Conservation (phyloP, 2,113 vertebrate genomes). For the Cricetomys ansorgei region DNA sequence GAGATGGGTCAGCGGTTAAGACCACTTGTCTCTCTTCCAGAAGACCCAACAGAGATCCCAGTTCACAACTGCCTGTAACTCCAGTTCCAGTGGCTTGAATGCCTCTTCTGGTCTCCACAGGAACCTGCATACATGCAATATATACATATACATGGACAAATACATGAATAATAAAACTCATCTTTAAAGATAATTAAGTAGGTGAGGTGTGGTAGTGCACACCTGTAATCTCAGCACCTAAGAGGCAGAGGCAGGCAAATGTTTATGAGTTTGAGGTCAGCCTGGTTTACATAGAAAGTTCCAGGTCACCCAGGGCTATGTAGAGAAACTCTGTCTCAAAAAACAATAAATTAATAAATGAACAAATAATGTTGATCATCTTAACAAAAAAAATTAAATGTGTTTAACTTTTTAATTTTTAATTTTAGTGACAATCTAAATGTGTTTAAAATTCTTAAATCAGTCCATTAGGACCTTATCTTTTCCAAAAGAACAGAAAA, state of each 20-base stretch:
- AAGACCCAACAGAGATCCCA: not conserved
- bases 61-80: not conserved
- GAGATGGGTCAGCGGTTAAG: not conserved
- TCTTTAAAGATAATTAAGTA: not conserved
- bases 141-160: not conserved
- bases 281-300: not conserved
- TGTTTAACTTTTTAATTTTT: no score
- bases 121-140: not conserved
- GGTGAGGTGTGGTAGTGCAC: not conserved
- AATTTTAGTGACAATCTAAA: not conserved
- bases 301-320: not conserved
- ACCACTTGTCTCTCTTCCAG: not conserved
- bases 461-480: not conserved
- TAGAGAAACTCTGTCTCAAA: not conserved
- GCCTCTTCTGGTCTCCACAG: not conserved
- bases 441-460: constrained; percentile 22
- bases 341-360: not conserved
- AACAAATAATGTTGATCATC: not conserved
- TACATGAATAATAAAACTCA: not conserved
- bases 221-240: not conserved
- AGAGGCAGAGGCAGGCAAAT: not conserved
- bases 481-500: constrained; percentile 17
- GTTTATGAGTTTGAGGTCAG: not conserved
- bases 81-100: not conserved
- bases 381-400: constrained; percentile 30